Percentiles rank a stretch among this genome's conserved stretches.
These are phyloP conservation scores for Tachysurus vachellii DNA, from an alignment of 2,113 vertebrate genomes.

Conservation along the genomic window DNA sequence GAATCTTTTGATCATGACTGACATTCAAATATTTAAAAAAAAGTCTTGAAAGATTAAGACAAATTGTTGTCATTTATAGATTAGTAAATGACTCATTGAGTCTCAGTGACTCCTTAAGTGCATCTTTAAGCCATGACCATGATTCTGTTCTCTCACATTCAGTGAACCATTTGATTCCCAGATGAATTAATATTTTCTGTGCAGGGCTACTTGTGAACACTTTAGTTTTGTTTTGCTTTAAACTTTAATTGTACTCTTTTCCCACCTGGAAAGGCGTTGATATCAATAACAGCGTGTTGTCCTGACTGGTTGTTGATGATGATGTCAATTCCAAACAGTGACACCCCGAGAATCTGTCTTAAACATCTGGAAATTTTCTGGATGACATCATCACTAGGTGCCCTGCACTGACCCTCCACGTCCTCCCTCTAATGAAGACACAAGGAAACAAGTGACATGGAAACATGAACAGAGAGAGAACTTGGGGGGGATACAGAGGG, in stretches of 20 bases:
- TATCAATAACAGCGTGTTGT: constrained; percentile 84
- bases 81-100: not conserved
- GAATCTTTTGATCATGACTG: too few species aligned
- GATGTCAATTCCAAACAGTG: constrained; percentile 87
- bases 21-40: not conserved
- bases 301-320: constrained; percentile 88
- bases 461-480: not conserved
- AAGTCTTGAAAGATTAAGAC: not conserved
- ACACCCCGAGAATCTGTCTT: constrained; percentile 80
- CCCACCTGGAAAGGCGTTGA: constrained; percentile 87
- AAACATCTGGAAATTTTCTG: constrained; percentile 78
- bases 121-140: not conserved
- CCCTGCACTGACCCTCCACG: constrained; percentile 81
- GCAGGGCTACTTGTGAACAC: too few species aligned
- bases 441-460: not conserved
- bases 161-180: not conserved
- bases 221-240: not conserved
- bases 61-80: not conserved
- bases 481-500: too few species aligned
- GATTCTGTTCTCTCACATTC: not conserved
- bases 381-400: constrained; percentile 81
- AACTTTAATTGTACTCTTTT: not conserved
- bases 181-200: not conserved
- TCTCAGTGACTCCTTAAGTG: not conserved
- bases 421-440: constrained; percentile 76